Evolutionary conservation across 2,797 vertebrate species (phyloP).

Genomic region (Crotalus adamanteus): DNA sequence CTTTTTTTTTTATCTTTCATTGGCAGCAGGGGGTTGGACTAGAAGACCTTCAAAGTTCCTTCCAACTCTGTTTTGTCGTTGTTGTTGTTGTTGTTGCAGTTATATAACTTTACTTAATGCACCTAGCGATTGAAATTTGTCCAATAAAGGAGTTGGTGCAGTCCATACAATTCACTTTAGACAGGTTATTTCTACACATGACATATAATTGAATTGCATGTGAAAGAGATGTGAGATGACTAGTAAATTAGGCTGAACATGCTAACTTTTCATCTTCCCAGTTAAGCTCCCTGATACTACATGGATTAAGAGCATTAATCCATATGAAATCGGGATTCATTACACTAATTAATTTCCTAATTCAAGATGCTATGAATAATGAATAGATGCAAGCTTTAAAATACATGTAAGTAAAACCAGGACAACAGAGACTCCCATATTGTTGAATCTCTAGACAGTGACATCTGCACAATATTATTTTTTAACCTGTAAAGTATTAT

Average conservation of each 20-base stretch:
- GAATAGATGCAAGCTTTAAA: not conserved
- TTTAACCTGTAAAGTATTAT: constrained; percentile 66
- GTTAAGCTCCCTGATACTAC: constrained; percentile 63
- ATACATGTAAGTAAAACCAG: not conserved
- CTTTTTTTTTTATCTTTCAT: not conserved
- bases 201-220: not conserved
- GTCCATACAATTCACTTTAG: not conserved
- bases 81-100: not conserved
- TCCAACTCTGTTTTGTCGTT: not conserved
- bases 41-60: not conserved
- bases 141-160: not conserved
- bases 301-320: constrained; percentile 69
- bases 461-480: constrained; percentile 64
- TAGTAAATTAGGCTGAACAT: not conserved
- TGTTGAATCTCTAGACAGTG: constrained; percentile 61
- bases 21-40: not conserved
- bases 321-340: constrained; percentile 74
- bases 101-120: not conserved
- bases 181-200: not conserved
- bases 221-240: not conserved
- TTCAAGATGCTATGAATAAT: constrained; percentile 58
- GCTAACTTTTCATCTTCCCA: constrained; percentile 41
- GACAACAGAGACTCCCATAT: constrained; percentile 33
- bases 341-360: constrained; percentile 64
- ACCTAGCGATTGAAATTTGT: not conserved